These are phyloP conservation scores for Tenebrio molitor DNA, from an alignment of 1,140 invertebrate species.

Conservation along the genomic window DNA sequence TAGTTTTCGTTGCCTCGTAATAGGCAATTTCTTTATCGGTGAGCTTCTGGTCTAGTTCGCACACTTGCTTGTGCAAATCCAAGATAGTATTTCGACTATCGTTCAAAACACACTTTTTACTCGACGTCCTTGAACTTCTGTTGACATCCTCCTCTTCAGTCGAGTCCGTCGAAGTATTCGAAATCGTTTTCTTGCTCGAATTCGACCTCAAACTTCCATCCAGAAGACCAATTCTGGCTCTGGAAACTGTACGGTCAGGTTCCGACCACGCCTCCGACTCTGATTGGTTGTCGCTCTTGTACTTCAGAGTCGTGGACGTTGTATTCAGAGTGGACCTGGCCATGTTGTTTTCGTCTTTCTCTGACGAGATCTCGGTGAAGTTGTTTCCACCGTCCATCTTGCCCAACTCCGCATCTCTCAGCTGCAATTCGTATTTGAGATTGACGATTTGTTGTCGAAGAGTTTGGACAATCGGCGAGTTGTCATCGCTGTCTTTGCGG, in stretches of 20 bases:
- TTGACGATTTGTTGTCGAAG: conserved; percentile 64
- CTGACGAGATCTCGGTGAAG: neutral
- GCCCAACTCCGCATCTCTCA: conserved; percentile 67
- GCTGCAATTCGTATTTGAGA: conserved; percentile 67
- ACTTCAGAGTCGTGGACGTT: conserved; percentile 56
- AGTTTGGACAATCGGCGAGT: conserved; percentile 61
- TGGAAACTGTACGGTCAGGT: conserved; percentile 83
- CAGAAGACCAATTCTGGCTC: conserved; percentile 81
- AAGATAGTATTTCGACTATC: conserved; percentile 55
- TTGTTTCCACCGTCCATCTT: conserved; percentile 54
- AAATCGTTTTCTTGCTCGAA: conserved; percentile 50
- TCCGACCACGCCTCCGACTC: conserved; percentile 87
- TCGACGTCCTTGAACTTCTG: conserved; percentile 37
- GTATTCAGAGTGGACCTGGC: conserved; percentile 45
- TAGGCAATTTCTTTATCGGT: conserved; percentile 50
- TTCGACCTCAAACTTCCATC: conserved; percentile 56
- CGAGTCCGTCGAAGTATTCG: conserved; percentile 53
- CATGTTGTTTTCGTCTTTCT: conserved; percentile 3
- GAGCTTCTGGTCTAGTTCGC: conserved; percentile 55
- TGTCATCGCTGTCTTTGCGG: conserved; percentile 61
- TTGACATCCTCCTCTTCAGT: conserved; percentile 53
- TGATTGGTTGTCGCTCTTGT: conserved; percentile 66
- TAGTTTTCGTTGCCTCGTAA: conserved; percentile 34
- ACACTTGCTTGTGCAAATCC: conserved; percentile 54
- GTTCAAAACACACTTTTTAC: conserved; percentile 46